A percentile compares a stretch with the other conserved stretches of the same genome.
These are phyloP conservation scores for Cephalopachus bancanus DNA, from an alignment of 2,797 vertebrate genomes.

Conservation along the genomic window DNA sequence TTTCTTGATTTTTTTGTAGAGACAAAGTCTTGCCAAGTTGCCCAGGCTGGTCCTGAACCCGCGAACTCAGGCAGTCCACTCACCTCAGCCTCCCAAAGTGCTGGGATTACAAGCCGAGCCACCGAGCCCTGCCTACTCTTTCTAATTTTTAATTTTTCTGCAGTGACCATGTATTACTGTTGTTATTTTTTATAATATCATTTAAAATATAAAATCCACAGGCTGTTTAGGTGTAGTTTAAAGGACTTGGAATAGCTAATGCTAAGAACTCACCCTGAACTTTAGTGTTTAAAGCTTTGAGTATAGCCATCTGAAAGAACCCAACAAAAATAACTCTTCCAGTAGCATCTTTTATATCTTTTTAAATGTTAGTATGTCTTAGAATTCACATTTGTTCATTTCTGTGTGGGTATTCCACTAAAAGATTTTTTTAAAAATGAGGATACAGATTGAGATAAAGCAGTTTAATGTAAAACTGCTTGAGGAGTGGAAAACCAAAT, in stretches of 20 bases:
- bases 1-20: no score
- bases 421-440: neutral
- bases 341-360: constrained; percentile 36
- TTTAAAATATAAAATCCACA: constrained; percentile 46
- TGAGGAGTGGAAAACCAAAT: no score
- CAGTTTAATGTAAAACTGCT: constrained; percentile 42
- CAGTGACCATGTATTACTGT: neutral
- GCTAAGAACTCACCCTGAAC: constrained; percentile 21
- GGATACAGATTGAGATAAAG: neutral
- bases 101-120: no score
- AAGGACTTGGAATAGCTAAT: constrained; percentile 48
- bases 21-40: no score
- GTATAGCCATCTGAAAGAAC: constrained; percentile 7
- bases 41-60: no score
- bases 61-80: no score
- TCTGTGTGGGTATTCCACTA: neutral
- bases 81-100: no score
- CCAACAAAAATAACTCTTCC: constrained; percentile 51
- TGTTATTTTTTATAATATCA: constrained; percentile 33
- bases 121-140: no score
- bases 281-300: constrained; percentile 54
- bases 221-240: neutral
- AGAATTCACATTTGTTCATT: constrained; percentile 48
- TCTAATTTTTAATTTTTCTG: no score
- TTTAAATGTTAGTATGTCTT: constrained; percentile 45